A percentile compares a stretch with the other conserved stretches of the same genome.
These are phyloP conservation scores for Nipponia nippon DNA, from an alignment of 2,113 vertebrate species.

Conservation along the genomic window DNA sequence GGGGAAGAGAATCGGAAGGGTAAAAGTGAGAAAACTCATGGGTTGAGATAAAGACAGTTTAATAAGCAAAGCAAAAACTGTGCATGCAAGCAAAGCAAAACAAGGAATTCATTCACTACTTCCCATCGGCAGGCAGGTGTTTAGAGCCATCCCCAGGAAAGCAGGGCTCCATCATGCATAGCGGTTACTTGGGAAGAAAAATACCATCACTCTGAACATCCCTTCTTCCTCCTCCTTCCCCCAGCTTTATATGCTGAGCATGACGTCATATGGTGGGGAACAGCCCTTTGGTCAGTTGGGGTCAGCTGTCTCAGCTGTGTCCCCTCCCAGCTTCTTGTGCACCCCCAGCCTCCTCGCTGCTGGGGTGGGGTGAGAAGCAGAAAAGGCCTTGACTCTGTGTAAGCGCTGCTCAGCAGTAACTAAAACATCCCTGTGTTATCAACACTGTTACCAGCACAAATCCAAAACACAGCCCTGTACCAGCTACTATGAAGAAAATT, in stretches of 20 bases:
- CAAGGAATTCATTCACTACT: background rate
- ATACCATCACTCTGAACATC: fast-evolving
- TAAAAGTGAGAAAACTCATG: background rate
- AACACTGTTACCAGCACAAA: background rate
- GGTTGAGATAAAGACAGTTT: background rate
- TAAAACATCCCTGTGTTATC: background rate
- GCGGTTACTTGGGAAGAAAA: background rate
- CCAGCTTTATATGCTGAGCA: background rate
- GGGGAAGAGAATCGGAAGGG: background rate
- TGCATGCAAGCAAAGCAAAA: background rate
- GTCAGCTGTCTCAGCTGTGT: background rate
- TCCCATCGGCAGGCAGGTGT: background rate
- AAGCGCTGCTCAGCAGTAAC: fast-evolving
- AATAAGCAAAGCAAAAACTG: background rate
- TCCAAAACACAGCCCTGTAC: background rate
- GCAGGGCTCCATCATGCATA: fast-evolving
- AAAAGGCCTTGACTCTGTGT: background rate
- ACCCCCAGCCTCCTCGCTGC: background rate
- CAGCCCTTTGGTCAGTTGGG: background rate
- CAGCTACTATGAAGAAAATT: background rate
- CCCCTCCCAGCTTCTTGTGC: fast-evolving
- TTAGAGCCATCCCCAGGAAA: background rate
- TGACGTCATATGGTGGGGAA: fast-evolving
- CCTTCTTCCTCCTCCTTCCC: background rate
- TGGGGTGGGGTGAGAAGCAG: background rate